Evolutionary conservation across 2,888 invertebrate genomes (phyloP).

Genomic region (Liposcelis brunnea): DNA sequence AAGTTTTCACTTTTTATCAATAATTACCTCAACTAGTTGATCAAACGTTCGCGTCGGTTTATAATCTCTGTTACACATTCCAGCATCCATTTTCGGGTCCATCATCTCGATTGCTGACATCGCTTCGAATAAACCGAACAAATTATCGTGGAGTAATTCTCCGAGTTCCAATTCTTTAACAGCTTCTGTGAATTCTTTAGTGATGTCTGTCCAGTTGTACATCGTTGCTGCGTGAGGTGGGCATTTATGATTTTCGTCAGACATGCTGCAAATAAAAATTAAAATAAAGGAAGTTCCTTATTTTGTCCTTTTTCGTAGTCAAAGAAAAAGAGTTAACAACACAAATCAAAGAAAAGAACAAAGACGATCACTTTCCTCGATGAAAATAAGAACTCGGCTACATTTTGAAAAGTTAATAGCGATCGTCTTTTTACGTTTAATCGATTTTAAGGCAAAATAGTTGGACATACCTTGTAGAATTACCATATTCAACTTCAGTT

Average conservation of each 20-base stretch:
- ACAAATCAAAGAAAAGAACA: no score
- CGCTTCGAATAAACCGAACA: conserved; percentile 88
- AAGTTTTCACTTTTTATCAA: background rate
- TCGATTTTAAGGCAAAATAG: background rate
- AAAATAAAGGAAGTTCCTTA: background rate
- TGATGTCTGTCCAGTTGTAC: conserved; percentile 52
- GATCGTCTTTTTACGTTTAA: no score
- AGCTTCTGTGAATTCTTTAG: conserved; percentile 41
- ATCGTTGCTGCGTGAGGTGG: background rate
- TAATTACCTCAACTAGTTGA: conserved; percentile 58
- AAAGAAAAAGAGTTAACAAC: background rate
- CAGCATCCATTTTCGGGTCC: conserved; percentile 99
- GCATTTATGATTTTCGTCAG: background rate
- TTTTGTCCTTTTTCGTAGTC: background rate
- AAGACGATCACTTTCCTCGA: no score
- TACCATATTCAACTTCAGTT: conserved; percentile 2
- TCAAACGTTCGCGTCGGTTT: conserved; percentile 73
- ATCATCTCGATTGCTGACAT: conserved; percentile 99
- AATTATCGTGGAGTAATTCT: conserved; percentile 77
- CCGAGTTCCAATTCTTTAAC: conserved; percentile 67
- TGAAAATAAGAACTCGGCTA: no score
- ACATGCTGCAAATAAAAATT: conserved; percentile 1
- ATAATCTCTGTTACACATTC: conserved; percentile 86
- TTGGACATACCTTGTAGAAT: background rate
- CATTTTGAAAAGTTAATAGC: no score